These are phyloP conservation scores for Caretta caretta DNA, from an alignment of 2,113 vertebrate species.

Conservation along the genomic window DNA sequence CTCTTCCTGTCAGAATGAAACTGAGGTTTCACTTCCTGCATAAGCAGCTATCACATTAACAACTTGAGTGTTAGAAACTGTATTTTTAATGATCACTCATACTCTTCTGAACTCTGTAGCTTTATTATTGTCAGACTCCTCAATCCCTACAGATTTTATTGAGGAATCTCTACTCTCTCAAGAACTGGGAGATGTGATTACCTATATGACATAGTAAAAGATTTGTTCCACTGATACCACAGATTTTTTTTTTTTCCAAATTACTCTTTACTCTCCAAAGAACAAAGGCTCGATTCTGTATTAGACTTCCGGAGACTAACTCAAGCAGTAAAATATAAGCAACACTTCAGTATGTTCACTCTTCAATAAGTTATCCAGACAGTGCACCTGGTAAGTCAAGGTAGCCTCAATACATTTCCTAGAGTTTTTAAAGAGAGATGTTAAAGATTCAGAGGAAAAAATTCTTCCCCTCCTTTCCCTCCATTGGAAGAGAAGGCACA, in stretches of 20 bases:
- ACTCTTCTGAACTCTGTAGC: not conserved
- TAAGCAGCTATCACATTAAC: not conserved
- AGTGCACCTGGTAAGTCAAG: not conserved
- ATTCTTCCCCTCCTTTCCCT: not conserved
- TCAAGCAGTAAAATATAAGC: not conserved
- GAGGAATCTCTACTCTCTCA: not conserved
- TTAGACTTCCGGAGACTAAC: not conserved
- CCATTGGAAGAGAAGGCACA: not conserved
- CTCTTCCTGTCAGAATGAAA: conserved; percentile 37
- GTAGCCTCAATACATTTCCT: not conserved
- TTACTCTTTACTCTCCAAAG: not conserved
- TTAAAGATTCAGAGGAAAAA: not conserved
- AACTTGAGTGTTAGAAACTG: not conserved
- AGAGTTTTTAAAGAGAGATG: not conserved
- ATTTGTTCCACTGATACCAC: not conserved
- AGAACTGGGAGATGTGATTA: not conserved
- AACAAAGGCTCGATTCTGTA: not conserved
- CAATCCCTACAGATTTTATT: not conserved
- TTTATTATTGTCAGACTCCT: not conserved
- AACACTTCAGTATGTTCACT: not conserved
- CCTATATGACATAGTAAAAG: not conserved
- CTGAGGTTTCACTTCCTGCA: not conserved
- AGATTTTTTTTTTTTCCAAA: not conserved
- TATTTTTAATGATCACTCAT: not conserved
- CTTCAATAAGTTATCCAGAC: not conserved